Percentiles rank a stretch among this genome's conserved stretches.
Evolutionary conservation across 2,888 invertebrate species (phyloP).

Genomic region (Pandemis corylana): DNA sequence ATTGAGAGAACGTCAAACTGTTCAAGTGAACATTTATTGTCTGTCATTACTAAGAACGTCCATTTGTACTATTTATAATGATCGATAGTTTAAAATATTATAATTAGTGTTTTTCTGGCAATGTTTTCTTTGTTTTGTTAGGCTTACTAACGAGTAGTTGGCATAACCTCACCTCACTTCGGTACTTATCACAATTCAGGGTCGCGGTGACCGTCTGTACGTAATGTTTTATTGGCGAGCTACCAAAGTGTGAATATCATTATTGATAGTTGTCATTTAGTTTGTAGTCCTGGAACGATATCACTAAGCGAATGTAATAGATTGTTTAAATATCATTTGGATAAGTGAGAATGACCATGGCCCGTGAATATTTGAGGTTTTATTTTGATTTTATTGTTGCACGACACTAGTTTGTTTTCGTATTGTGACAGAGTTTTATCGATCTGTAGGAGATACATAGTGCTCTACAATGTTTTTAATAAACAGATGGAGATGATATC

Average conservation of each 20-base stretch:
- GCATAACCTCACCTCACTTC: constrained; percentile 48
- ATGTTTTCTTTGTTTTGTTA: constrained; percentile 44
- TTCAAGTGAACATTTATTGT: constrained; percentile 47
- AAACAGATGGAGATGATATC: constrained; percentile 72
- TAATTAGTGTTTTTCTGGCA: constrained; percentile 53
- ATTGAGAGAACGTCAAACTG: neutral
- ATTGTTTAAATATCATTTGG: neutral
- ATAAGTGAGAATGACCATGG: constrained; percentile 42
- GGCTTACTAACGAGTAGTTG: constrained; percentile 42
- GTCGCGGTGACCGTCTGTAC: constrained; percentile 40
- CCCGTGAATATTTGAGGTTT: constrained; percentile 44
- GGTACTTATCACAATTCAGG: constrained; percentile 59
- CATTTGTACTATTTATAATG: constrained; percentile 63
- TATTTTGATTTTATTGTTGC: constrained; percentile 79
- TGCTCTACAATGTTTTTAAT: constrained; percentile 79
- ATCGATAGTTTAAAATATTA: constrained; percentile 58
- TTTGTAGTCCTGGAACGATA: constrained; percentile 37
- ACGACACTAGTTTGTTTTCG: constrained; percentile 77
- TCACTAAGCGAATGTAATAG: neutral
- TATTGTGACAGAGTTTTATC: constrained; percentile 81
- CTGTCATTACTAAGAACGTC: constrained; percentile 68
- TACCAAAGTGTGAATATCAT: constrained; percentile 55
- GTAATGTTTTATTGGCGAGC: constrained; percentile 41
- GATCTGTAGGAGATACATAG: constrained; percentile 73
- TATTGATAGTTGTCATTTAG: constrained; percentile 46